These are phyloP conservation scores for Novumbra hubbsi DNA, from an alignment of 2,797 vertebrate species.

Conservation along the genomic window DNA sequence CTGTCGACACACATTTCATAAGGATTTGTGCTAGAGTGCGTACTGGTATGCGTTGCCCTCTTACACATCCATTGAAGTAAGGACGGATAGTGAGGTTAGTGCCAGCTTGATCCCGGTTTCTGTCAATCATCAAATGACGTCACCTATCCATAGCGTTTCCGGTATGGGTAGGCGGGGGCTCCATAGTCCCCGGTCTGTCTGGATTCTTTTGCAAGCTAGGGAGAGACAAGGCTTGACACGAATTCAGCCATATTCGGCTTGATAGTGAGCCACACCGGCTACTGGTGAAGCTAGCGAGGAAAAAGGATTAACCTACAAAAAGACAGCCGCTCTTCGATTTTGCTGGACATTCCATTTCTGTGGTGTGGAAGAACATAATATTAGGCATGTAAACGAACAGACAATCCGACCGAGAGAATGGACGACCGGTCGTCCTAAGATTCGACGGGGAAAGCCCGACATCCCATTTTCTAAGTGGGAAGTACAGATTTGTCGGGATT, in stretches of 20 bases:
- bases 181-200: constrained; percentile 55
- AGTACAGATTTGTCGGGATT: constrained; percentile 71
- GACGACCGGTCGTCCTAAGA: constrained; percentile 54
- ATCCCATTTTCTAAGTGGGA: constrained; percentile 55
- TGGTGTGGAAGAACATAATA: constrained; percentile 8
- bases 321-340: constrained; percentile 13
- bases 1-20: background rate
- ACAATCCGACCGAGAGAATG: constrained; percentile 45
- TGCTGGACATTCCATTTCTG: constrained; percentile 2
- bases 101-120: constrained; percentile 53
- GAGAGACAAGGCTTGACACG: constrained; percentile 48
- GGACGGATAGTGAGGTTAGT: constrained; percentile 48
- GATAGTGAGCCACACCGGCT: constrained; percentile 57
- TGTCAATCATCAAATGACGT: constrained; percentile 71
- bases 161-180: constrained; percentile 67
- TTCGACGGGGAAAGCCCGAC: constrained; percentile 58
- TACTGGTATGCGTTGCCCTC: background rate
- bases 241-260: constrained; percentile 73
- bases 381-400: constrained; percentile 24
- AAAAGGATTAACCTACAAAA: constrained; percentile 14
- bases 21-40: background rate
- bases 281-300: constrained; percentile 25
- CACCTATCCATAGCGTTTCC: constrained; percentile 66
- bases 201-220: constrained; percentile 45
- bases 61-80: background rate